Conservation (phyloP, 2,888 invertebrate species). For the Lagria hirta region DNA sequence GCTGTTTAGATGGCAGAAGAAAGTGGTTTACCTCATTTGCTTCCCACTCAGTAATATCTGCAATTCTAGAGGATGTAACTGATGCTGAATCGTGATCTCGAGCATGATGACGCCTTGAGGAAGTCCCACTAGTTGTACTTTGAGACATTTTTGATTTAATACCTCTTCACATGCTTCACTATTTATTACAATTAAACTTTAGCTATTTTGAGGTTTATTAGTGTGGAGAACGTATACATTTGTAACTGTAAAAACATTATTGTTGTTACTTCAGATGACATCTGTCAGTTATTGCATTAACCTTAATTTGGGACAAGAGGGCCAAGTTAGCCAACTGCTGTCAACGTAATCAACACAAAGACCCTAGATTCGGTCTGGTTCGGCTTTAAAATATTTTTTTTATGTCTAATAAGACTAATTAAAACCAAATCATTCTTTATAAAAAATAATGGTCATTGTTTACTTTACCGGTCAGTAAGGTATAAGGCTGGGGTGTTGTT, state of each 20-base stretch:
- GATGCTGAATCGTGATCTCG: constrained; percentile 66
- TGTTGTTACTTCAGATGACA: constrained; percentile 1
- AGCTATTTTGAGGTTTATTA: constrained; percentile 3
- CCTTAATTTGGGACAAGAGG: not conserved
- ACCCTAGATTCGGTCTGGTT: too few relatives aligned
- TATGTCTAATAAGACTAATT: too few relatives aligned
- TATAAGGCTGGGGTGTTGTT: too few relatives aligned
- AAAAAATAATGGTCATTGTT: too few relatives aligned
- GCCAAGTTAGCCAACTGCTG: too few relatives aligned
- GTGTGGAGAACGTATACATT: not conserved
- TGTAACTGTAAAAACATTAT: constrained; percentile 4
- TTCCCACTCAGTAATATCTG: constrained; percentile 72
- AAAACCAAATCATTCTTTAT: too few relatives aligned
- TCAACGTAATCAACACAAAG: too few relatives aligned
- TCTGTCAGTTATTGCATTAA: constrained; percentile 1
- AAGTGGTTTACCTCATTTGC: constrained; percentile 65
- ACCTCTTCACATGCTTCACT: too few relatives aligned
- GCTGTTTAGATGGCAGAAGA: too few relatives aligned
- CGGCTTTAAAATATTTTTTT: too few relatives aligned
- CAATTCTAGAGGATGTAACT: constrained; percentile 62
- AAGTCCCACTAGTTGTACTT: constrained; percentile 63
- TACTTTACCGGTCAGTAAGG: too few relatives aligned
- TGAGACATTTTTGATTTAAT: constrained; percentile 63
- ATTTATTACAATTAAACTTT: too few relatives aligned
- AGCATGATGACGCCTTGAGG: constrained; percentile 62